A percentile compares a stretch with the other conserved stretches of the same genome.
phyloP scores from a whole-genome alignment of 2,797 vertebrate genomes.

The Sebastes diaconus region DNA sequence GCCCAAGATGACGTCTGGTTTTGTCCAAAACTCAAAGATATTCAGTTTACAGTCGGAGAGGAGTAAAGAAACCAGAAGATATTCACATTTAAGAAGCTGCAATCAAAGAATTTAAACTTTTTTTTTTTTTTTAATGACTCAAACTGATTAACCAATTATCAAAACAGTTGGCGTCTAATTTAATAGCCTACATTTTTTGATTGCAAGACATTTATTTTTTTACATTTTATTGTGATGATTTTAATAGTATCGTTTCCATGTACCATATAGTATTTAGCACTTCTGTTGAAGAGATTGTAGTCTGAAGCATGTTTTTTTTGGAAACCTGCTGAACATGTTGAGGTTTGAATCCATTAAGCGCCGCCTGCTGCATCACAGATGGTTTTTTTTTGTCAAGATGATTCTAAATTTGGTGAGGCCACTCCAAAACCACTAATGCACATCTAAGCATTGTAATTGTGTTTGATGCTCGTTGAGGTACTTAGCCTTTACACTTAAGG shows the following conservation, averaged over 20 bases:
- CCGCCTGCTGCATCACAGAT: neutral
- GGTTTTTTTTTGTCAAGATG: slow-evolving; percentile 12
- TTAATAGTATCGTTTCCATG: neutral
- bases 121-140: too few species aligned
- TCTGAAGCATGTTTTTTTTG: neutral
- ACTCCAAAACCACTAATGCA: slow-evolving; percentile 70
- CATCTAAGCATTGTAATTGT: slow-evolving; percentile 29
- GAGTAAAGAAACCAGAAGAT: too few species aligned
- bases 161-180: too few species aligned
- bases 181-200: neutral
- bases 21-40: too few species aligned
- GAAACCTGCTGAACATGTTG: slow-evolving; percentile 1
- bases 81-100: too few species aligned
- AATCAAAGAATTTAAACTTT: too few species aligned
- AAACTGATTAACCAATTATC: too few species aligned
- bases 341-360: slow-evolving; percentile 39
- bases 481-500: slow-evolving; percentile 61
- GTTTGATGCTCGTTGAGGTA: slow-evolving; percentile 57
- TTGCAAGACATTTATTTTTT: neutral
- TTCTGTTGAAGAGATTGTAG: neutral
- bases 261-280: neutral
- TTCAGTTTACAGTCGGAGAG: too few species aligned
- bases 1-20: too few species aligned
- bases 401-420: slow-evolving; percentile 47
- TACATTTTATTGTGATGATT: neutral